phyloP scores from a whole-genome alignment of 2,797 vertebrate genomes.

The Cyprinella venusta region DNA sequence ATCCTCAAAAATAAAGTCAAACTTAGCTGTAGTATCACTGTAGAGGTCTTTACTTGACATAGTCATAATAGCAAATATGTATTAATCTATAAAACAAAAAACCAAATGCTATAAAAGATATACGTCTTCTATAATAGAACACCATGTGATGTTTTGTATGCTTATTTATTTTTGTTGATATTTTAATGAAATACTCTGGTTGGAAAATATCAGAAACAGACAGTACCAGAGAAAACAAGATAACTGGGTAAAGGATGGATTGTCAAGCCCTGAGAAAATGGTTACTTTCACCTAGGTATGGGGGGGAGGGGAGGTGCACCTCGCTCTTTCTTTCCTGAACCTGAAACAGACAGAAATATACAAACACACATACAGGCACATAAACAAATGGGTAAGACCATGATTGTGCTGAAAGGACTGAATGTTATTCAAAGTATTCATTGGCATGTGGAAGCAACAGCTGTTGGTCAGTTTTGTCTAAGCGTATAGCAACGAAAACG shows the following conservation, averaged over 20 bases:
- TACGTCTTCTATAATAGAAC: background rate
- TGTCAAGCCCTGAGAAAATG: constrained; percentile 30
- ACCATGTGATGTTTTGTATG: background rate
- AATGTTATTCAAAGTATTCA: constrained; percentile 4
- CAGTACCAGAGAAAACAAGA: background rate
- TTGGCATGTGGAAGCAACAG: constrained; percentile 15
- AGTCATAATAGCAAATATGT: background rate
- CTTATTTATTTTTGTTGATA: constrained; percentile 4
- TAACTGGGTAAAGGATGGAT: background rate
- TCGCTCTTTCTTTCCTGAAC: constrained; percentile 77
- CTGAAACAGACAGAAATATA: constrained; percentile 60
- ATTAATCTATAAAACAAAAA: background rate
- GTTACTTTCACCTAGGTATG: constrained; percentile 75
- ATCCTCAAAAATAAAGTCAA: background rate
- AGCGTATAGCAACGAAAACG: background rate
- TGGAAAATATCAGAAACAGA: constrained; percentile 20
- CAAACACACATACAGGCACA: constrained; percentile 9
- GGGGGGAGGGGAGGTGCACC: constrained; percentile 81
- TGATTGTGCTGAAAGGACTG: background rate
- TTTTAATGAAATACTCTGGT: constrained; percentile 1
- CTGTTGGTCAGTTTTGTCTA: constrained; percentile 9
- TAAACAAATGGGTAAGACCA: background rate
- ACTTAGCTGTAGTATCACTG: constrained; percentile 19
- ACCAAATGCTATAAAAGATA: background rate
- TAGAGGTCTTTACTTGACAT: constrained; percentile 3